These are phyloP conservation scores for Streptopelia turtur DNA, from an alignment of 2,797 vertebrate genomes.

Conservation along the genomic window DNA sequence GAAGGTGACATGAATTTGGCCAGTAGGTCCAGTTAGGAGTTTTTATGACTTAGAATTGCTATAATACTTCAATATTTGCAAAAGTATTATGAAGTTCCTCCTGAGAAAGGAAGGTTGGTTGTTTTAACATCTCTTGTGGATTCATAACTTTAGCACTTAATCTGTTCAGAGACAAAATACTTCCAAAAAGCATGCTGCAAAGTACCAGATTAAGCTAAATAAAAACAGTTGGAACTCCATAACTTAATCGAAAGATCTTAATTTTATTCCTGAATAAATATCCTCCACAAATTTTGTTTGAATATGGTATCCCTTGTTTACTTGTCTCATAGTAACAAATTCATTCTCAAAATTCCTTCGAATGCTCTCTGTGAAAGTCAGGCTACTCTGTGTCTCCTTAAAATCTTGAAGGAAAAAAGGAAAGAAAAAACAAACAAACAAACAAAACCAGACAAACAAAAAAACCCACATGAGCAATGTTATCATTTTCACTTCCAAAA, in stretches of 20 bases:
- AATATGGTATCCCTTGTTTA: not conserved
- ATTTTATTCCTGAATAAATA: conserved; percentile 23
- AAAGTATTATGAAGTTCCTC: not conserved
- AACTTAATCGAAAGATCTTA: not conserved
- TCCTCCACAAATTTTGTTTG: not conserved
- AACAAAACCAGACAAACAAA: too few species aligned
- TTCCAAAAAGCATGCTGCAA: not conserved
- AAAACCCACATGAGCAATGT: not conserved
- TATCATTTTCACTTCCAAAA: not conserved
- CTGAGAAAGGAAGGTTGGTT: not conserved
- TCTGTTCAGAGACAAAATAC: not conserved
- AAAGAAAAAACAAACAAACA: not conserved
- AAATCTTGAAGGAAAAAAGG: not conserved
- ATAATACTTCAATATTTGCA: not conserved
- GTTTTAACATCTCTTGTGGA: not conserved
- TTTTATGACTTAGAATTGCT: not conserved
- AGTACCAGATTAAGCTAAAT: not conserved
- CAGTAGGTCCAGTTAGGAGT: not conserved
- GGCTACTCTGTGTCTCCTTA: not conserved
- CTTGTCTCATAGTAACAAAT: not conserved
- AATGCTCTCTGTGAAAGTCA: not conserved
- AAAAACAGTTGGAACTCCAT: not conserved
- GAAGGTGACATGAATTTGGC: not conserved
- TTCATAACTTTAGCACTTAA: not conserved
- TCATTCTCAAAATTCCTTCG: not conserved